Evolutionary conservation across 30 jellyfish, hydroid and myxozoan genomes (phyloP).

Genomic region (Hydractinia symbiolongicarpus): DNA sequence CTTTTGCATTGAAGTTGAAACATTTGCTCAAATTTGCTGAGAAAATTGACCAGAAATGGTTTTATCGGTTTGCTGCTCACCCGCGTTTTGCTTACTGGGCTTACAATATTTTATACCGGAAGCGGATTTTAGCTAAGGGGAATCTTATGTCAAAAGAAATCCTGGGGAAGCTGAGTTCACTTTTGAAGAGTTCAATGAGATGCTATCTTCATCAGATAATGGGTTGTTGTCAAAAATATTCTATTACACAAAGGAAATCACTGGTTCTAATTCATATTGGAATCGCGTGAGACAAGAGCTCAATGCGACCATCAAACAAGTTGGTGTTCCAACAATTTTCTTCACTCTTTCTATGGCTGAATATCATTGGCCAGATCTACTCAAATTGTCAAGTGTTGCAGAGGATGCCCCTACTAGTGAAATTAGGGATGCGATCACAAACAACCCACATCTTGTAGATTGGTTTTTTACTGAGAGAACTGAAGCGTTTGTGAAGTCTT

Average conservation of each 20-base stretch:
- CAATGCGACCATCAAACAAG: conserved; percentile 8
- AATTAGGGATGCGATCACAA: conserved; percentile 11
- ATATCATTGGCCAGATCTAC: neutral
- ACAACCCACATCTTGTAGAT: conserved; percentile 41
- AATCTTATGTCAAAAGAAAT: neutral
- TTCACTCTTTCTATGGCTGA: conserved; percentile 44
- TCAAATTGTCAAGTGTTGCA: conserved; percentile 14
- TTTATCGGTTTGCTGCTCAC: conserved; percentile 14
- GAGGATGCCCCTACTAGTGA: neutral
- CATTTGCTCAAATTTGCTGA: conserved; percentile 14
- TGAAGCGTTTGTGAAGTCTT: conserved; percentile 28
- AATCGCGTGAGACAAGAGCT: conserved; percentile 14
- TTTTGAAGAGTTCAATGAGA: conserved; percentile 9
- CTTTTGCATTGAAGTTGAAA: neutral
- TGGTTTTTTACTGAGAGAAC: conserved; percentile 37
- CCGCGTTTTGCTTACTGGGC: no score
- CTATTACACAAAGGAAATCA: neutral
- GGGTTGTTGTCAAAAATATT: conserved; percentile 4
- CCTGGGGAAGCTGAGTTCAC: conserved; percentile 11
- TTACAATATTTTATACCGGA: no score
- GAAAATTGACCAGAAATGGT: neutral
- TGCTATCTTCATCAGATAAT: neutral
- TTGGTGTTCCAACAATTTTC: conserved; percentile 40
- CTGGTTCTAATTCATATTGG: conserved; percentile 35
- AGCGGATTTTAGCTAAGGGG: neutral